Base-by-base conservation (phyloP, 2,113 vertebrate species). In the Alosa alosa region DNA sequence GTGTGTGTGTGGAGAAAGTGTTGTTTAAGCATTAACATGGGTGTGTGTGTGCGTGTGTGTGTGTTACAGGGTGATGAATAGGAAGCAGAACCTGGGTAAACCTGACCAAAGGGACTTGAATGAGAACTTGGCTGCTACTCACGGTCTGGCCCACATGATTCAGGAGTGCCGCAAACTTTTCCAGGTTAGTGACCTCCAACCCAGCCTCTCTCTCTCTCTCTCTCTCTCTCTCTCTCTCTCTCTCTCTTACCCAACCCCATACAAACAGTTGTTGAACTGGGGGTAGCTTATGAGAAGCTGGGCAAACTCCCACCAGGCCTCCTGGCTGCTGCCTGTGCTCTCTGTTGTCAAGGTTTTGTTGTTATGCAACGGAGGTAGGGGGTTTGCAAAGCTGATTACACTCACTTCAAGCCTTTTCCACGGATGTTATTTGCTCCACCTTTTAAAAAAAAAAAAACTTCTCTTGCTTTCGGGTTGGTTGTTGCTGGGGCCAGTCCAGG, bases 21-120 rank as follows among this genome's bases (percentile, higher is more conserved):
- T 60, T 55, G 18, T 0, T 7, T 41, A 8, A 8, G 5, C 31
- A 18, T 55, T 55, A 18, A 55, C 52, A 18, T 83, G 50, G 57
- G 6, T 8, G 82, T 3, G 82, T 41, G 41, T 25, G 39, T 87
- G 25, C 52, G 11, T 88, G 60, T 87, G 52, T 83, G 52, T 47
- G 5, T 84, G 93, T 93, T 92, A 89, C 92, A 99, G 98, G 93
- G 97, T 97, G 92, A 98, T 99, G 94, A 98, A 99, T 95, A 97
- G 97, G 92, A 99, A 99, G 93, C 97, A 96, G 81, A 95, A 95
- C 86, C 94, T 98, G 1, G 98, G 98, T 82, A 99, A 98, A 90
- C 98, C 98, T 6, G 98, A 99, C 94, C 97, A 98, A 91, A 97
- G 96, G 91, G 98, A 99, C 94, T 96, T 99, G 91, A 99, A 95